Percentiles rank a stretch among this genome's conserved stretches.
Conservation (phyloP, 2,797 vertebrate species). For the Podargus strigoides region DNA sequence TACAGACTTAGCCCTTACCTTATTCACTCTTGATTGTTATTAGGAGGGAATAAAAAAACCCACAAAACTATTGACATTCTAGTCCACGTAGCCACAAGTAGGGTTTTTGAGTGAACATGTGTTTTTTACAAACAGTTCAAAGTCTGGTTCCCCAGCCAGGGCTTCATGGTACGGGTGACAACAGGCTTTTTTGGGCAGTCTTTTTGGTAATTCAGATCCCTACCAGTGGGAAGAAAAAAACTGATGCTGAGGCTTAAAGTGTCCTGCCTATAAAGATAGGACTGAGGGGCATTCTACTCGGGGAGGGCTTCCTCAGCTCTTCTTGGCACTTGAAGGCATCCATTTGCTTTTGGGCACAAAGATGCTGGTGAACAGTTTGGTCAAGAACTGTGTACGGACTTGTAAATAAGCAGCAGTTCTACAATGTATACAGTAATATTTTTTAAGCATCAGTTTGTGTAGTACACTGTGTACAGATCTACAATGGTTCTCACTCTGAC, state of each 20-base stretch:
- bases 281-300: not conserved
- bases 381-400: not conserved
- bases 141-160: not conserved
- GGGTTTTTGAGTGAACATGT: rapidly evolving
- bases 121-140: not conserved
- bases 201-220: not conserved
- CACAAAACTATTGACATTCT: not conserved
- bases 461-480: not conserved
- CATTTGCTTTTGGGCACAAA: not conserved
- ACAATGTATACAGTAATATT: too few relatives aligned
- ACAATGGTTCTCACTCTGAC: not conserved
- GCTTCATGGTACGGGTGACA: not conserved
- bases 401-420: not conserved
- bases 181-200: not conserved
- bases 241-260: not conserved
- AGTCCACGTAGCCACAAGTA: not conserved
- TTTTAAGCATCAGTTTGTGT: not conserved
- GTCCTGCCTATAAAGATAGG: not conserved
- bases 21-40: not conserved
- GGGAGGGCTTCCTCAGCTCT: not conserved
- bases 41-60: not conserved
- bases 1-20: not conserved
- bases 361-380: not conserved
- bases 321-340: not conserved
- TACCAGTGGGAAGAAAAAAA: not conserved